Percentiles rank a stretch among this genome's conserved stretches.
Conservation (phyloP, 1,140 invertebrate species). For the Drosophila hydei region DNA sequence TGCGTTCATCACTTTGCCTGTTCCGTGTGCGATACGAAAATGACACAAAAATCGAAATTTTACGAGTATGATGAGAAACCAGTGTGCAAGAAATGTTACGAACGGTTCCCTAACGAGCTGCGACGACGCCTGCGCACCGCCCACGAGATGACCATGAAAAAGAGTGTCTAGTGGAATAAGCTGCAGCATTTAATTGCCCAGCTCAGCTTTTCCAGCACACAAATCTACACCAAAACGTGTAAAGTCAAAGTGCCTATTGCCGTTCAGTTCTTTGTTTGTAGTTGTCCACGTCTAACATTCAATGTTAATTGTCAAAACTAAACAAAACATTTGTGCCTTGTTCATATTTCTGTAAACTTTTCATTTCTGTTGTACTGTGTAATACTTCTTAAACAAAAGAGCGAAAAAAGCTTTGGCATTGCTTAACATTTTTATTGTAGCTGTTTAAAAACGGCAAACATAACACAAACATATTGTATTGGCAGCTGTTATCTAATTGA, state of each 20-base stretch:
- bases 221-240: slow-evolving; percentile 43
- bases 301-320: slow-evolving; percentile 56
- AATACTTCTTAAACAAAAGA: slow-evolving; percentile 50
- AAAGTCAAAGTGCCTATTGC: slow-evolving; percentile 63
- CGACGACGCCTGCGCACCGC: slow-evolving; percentile 93
- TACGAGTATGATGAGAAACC: slow-evolving; percentile 99
- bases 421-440: slow-evolving; percentile 30
- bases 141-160: slow-evolving; percentile 88
- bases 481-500: slow-evolving; percentile 72
- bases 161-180: slow-evolving; percentile 57
- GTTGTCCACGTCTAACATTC: slow-evolving; percentile 62
- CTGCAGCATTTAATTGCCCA: not conserved
- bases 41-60: slow-evolving; percentile 99
- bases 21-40: slow-evolving; percentile 97
- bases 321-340: slow-evolving; percentile 40
- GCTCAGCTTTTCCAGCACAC: slow-evolving; percentile 4
- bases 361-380: slow-evolving; percentile 55
- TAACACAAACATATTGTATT: slow-evolving; percentile 46
- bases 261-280: slow-evolving; percentile 51
- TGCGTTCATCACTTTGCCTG: slow-evolving; percentile 99
- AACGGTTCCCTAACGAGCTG: slow-evolving; percentile 97
- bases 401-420: not conserved
- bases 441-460: slow-evolving; percentile 37
- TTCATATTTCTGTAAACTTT: slow-evolving; percentile 32
- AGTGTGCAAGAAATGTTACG: slow-evolving; percentile 99